Percentiles rank a stretch among this genome's conserved stretches.
phyloP scores from a whole-genome alignment of 2,797 vertebrate genomes.

The Tympanoctomys barrerae region DNA sequence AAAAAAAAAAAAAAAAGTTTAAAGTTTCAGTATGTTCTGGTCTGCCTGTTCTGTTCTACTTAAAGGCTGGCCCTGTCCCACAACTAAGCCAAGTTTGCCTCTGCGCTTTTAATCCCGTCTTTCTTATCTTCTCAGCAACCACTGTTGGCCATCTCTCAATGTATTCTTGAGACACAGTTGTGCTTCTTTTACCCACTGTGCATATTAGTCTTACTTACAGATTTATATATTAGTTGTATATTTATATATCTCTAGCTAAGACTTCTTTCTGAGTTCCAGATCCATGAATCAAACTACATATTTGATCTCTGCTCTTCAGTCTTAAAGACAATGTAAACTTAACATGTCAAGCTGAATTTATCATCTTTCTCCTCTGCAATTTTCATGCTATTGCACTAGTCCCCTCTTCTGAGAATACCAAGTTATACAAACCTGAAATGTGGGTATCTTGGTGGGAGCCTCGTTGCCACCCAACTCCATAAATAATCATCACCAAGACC shows the following conservation, averaged over 20 bases:
- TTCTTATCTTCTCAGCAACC: background rate
- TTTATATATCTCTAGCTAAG: slow-evolving; percentile 5
- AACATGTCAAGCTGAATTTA: background rate
- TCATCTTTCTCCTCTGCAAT: slow-evolving; percentile 11
- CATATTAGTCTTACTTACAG: background rate
- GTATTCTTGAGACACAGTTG: slow-evolving; percentile 9
- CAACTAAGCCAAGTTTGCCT: background rate
- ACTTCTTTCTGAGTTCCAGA: background rate
- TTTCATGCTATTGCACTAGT: background rate
- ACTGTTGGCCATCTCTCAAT: background rate
- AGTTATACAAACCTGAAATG: background rate
- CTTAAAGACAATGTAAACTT: background rate
- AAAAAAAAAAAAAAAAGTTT: background rate
- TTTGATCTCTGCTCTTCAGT: background rate
- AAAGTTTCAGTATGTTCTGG: slow-evolving; percentile 1
- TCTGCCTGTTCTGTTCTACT: background rate
- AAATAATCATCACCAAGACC: background rate
- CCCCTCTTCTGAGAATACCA: background rate
- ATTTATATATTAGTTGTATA: background rate
- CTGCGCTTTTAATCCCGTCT: background rate
- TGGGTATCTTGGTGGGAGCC: background rate
- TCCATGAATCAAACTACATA: background rate
- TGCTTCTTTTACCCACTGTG: background rate
- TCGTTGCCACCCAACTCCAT: background rate
- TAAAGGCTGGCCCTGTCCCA: background rate